Percentiles rank a stretch among this genome's conserved stretches.
Evolutionary conservation across 2,113 vertebrate genomes (phyloP).

Genomic region (Eulemur rufifrons): DNA sequence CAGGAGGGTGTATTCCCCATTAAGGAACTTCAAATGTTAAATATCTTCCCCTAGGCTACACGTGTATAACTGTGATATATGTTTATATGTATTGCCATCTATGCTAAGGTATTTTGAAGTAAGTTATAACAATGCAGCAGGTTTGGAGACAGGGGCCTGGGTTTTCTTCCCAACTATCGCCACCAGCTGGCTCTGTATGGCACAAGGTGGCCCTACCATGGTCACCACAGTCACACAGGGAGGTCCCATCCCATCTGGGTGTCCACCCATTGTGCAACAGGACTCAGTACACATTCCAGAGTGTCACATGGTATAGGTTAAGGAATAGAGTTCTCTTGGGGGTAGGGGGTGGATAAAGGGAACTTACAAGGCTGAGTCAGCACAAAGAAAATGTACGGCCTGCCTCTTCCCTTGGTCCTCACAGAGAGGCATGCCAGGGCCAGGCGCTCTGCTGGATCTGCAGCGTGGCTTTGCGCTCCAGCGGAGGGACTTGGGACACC

Average conservation of each 20-base stretch:
- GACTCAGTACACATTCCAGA: not conserved
- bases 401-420: rapidly evolving
- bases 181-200: not conserved
- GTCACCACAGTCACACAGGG: not conserved
- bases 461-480: rapidly evolving
- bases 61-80: not conserved
- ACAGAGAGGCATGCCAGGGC: not conserved
- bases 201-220: not conserved
- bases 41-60: not conserved
- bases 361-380: not conserved
- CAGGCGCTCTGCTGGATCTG: not conserved
- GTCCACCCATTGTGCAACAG: not conserved
- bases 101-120: not conserved
- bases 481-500: rapidly evolving
- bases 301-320: not conserved
- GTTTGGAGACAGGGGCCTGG: not conserved
- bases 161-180: not conserved
- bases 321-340: not conserved
- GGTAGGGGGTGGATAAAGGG: not conserved
- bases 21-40: not conserved
- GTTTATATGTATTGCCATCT: not conserved
- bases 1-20: not conserved
- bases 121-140: not conserved
- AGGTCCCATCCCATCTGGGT: not conserved
- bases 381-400: not conserved